These are phyloP conservation scores for Glaucopsyche alexis DNA, from an alignment of 2,888 invertebrate genomes.

Conservation along the genomic window DNA sequence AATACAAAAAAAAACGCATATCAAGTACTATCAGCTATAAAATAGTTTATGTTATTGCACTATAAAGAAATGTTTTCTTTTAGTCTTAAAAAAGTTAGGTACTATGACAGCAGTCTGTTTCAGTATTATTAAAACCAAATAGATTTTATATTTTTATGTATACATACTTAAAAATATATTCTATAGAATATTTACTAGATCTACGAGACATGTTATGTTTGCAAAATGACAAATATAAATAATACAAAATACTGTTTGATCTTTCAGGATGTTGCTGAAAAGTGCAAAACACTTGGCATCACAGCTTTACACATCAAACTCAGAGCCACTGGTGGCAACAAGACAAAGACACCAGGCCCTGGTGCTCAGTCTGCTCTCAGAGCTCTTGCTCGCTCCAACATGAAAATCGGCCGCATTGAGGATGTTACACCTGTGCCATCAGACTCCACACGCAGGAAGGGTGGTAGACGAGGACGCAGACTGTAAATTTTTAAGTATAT, in stretches of 20 bases:
- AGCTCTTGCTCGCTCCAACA: constrained; percentile 98
- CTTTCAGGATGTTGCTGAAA: constrained; percentile 96
- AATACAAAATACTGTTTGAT: constrained; percentile 7
- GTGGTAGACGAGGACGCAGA: constrained; percentile 99
- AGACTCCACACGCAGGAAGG: constrained; percentile 99
- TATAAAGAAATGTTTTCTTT: too few species aligned
- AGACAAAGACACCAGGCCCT: constrained; percentile 98
- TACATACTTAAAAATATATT: too few species aligned
- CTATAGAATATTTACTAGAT: too few species aligned
- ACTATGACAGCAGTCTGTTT: too few species aligned
- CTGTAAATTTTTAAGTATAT: constrained; percentile 86
- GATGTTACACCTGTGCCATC: constrained; percentile 99
- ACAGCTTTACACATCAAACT: constrained; percentile 99
- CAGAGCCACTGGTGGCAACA: constrained; percentile 98
- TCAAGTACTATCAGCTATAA: too few species aligned
- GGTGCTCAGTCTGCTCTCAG: constrained; percentile 99
- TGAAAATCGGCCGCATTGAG: constrained; percentile 99
- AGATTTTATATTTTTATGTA: too few species aligned
- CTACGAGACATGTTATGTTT: too few species aligned
- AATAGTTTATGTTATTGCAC: too few species aligned
- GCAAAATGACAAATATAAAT: too few species aligned
- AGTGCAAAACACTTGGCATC: constrained; percentile 97
- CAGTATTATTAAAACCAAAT: too few species aligned
- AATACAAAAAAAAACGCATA: neutral
- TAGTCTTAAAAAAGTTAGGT: too few species aligned